Evolutionary conservation across 2,797 vertebrate species (phyloP).

Genomic region (Myotis pilosus): DNA sequence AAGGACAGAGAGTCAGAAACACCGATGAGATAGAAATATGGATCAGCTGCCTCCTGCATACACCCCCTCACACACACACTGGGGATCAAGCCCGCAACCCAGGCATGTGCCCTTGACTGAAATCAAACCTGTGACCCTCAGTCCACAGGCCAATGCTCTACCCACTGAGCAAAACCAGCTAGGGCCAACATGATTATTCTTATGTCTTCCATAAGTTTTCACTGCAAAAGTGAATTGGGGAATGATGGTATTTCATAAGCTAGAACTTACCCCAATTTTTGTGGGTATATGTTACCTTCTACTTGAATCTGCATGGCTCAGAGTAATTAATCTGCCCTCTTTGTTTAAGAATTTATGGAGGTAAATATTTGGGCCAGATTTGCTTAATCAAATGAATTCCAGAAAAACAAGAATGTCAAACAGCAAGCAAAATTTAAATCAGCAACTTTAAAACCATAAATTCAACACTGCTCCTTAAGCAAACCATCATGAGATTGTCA

Average conservation of each 20-base stretch:
- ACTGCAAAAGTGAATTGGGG: neutral
- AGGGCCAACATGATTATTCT: neutral
- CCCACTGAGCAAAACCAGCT: no score
- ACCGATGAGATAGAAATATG: no score
- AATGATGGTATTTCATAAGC: constrained; percentile 1
- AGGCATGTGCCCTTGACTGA: no score
- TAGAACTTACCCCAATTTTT: neutral
- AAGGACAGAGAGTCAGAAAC: no score
- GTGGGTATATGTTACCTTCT: neutral
- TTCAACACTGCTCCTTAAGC: constrained; percentile 76
- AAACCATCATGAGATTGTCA: constrained; percentile 74
- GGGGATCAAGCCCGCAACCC: no score
- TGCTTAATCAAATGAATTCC: constrained; percentile 79
- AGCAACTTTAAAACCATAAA: constrained; percentile 77
- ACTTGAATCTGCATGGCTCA: neutral
- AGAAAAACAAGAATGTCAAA: constrained; percentile 72
- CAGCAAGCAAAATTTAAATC: constrained; percentile 80
- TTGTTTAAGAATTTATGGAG: constrained; percentile 66
- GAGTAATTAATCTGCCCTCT: constrained; percentile 41
- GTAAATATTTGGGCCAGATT: constrained; percentile 76
- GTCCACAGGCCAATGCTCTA: no score
- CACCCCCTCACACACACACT: no score
- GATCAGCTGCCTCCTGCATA: no score
- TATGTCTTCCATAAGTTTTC: neutral
- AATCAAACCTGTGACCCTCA: no score